Base-by-base conservation (phyloP, 2,113 vertebrate genomes). In the Muntiacus reevesi region DNA sequence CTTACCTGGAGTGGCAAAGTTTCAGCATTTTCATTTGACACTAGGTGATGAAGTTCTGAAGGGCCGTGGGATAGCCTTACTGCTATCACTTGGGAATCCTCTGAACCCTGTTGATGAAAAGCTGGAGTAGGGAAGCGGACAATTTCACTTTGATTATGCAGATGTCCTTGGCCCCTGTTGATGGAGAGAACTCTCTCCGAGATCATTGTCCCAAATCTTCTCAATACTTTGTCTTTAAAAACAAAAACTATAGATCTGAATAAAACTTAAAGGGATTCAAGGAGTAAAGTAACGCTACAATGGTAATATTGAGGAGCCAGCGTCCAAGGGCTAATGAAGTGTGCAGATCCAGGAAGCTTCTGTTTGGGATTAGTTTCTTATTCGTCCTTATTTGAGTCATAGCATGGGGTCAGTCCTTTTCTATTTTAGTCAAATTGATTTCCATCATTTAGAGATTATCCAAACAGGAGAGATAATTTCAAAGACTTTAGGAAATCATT, bases 381-480 rank as follows among this genome's bases (percentile, higher is more conserved):
- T 94, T 89, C 87, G 62, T 97, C 93, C 62, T 86, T 93, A 97
- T 59, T 95, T 94, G 47, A 54, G 87, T 97, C 30, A 85, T 47
- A 87, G 21, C 33, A 27, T 47, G 25, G 74, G 82, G 25, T 36
- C 52, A 96, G 30, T 94, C 15, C 62, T 0, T 0, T 97, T 82
- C 89, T 25, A 87, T 84, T 94, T 95, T 12, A 50, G 23, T 67
- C 94, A 92, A 96, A 83, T 93, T 12, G 3, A 90, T 94, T 92
- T 95, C 92, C 0, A 76, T 97, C 50, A 84, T 89, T 97, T 85
- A 89, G 93, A 85, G 28, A 86, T 97, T 92, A 89, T 97, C 47
- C 95, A 88, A 21, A 55, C 74, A 91, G 40, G 54, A 82, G 11
- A 87, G 33, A 64, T 50, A 5, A 82, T 96, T 96, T 85, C 94